A percentile compares a stretch with the other conserved stretches of the same genome.
Conservation (phyloP, 1,140 invertebrate genomes). For the Temnothorax nylanderi region DNA sequence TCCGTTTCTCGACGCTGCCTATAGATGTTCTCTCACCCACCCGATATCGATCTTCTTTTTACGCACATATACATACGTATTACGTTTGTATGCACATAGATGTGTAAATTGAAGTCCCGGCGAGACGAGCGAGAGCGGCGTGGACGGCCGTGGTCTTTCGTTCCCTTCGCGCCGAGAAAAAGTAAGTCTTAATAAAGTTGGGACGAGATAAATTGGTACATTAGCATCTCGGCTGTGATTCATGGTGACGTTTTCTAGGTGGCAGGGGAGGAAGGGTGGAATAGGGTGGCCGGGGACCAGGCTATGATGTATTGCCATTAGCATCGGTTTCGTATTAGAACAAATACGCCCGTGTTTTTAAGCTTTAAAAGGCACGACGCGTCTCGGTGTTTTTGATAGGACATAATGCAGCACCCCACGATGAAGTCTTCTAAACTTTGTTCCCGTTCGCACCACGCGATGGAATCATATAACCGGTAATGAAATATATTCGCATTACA, state of each 20-base stretch:
- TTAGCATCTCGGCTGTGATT: constrained; percentile 82
- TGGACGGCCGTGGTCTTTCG: constrained; percentile 26
- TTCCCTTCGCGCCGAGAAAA: constrained; percentile 69
- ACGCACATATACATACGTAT: background rate
- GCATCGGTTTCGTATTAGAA: constrained; percentile 82
- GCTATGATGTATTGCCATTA: constrained; percentile 80
- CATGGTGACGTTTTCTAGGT: constrained; percentile 76
- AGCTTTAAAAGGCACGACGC: constrained; percentile 65
- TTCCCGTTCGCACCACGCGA: constrained; percentile 14
- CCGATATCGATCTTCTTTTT: constrained; percentile 73
- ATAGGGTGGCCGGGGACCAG: constrained; percentile 59
- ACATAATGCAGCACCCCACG: constrained; percentile 56
- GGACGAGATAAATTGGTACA: constrained; percentile 82
- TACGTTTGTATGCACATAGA: background rate
- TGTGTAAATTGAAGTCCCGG: constrained; percentile 52
- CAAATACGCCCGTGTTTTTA: constrained; percentile 75
- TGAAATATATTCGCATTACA: constrained; percentile 24
- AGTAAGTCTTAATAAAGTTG: constrained; percentile 82
- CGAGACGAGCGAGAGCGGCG: constrained; percentile 13
- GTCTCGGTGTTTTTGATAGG: constrained; percentile 64
- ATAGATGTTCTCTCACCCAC: constrained; percentile 61
- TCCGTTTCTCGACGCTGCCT: constrained; percentile 27
- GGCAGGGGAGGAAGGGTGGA: background rate
- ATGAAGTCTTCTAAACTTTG: constrained; percentile 36
- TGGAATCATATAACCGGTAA: constrained; percentile 26